Conservation (phyloP, 1,140 invertebrate genomes). For the Pantala flavescens region DNA sequence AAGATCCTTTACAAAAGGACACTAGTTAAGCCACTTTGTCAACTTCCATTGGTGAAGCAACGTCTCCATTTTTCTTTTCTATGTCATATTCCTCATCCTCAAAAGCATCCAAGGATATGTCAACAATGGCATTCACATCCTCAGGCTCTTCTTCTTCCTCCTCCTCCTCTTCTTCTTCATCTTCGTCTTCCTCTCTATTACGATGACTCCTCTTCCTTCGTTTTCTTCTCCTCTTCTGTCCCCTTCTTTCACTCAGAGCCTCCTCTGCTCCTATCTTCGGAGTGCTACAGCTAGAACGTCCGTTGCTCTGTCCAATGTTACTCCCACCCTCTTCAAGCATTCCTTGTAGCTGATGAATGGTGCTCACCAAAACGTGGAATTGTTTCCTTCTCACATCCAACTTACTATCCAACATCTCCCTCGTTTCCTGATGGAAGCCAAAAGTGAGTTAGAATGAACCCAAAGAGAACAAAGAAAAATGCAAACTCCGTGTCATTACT, state of each 20-base stretch:
- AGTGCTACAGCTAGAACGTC: not conserved
- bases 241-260: not conserved
- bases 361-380: slow-evolving; percentile 75
- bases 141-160: not conserved
- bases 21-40: too few relatives aligned
- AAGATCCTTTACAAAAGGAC: too few relatives aligned
- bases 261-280: not conserved
- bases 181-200: not conserved
- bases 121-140: slow-evolving; percentile 41
- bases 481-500: too few relatives aligned
- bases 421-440: slow-evolving; percentile 43
- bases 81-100: slow-evolving; percentile 29
- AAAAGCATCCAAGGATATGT: slow-evolving; percentile 45
- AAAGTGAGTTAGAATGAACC: not conserved
- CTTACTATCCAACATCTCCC: slow-evolving; percentile 60
- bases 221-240: not conserved
- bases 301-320: not conserved
- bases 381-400: slow-evolving; percentile 74
- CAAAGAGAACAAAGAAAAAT: too few relatives aligned
- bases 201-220: not conserved
- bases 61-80: too few relatives aligned
- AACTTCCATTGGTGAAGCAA: too few relatives aligned
- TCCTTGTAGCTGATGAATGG: slow-evolving; percentile 63
- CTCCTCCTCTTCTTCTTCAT: not conserved
- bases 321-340: slow-evolving; percentile 50